A percentile compares a stretch with the other conserved stretches of the same genome.
phyloP scores from a whole-genome alignment of 2,113 vertebrate genomes.

The Falcunculus frontatus region DNA sequence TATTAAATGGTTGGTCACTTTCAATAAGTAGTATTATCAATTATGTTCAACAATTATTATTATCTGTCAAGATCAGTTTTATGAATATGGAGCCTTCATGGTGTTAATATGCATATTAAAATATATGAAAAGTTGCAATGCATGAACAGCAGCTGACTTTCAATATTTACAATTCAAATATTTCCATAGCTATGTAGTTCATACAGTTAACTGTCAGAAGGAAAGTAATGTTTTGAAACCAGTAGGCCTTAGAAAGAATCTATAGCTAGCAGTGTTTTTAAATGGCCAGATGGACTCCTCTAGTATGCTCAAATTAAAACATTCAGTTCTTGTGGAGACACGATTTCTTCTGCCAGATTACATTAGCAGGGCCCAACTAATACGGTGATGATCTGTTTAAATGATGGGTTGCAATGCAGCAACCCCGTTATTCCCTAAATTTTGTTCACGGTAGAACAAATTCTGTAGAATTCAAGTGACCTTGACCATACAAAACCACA shows the following conservation, averaged over 20 bases:
- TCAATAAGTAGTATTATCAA: conserved; percentile 53
- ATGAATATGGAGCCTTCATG: not conserved
- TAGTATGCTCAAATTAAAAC: not conserved
- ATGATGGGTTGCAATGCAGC: not conserved
- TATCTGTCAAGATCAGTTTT: conserved; percentile 49
- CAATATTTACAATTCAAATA: conserved; percentile 36
- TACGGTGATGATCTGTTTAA: not conserved
- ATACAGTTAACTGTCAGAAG: not conserved
- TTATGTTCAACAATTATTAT: conserved; percentile 52
- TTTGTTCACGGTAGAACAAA: not conserved
- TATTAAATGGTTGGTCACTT: conserved; percentile 64
- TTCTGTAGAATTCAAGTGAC: not conserved
- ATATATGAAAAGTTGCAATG: not conserved
- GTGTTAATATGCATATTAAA: conserved; percentile 35
- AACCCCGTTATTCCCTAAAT: not conserved
- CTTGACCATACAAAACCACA: not conserved
- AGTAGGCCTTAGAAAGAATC: not conserved
- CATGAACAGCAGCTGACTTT: conserved; percentile 19
- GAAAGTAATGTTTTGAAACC: conserved; percentile 5
- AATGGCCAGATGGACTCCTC: not conserved
- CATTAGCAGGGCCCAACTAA: not conserved
- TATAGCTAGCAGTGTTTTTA: not conserved
- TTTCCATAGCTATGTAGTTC: not conserved
- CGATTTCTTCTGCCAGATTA: not conserved
- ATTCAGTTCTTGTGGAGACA: not conserved